phyloP scores from a whole-genome alignment of 2,888 invertebrate species.

The Polydrusus tereticollis region DNA sequence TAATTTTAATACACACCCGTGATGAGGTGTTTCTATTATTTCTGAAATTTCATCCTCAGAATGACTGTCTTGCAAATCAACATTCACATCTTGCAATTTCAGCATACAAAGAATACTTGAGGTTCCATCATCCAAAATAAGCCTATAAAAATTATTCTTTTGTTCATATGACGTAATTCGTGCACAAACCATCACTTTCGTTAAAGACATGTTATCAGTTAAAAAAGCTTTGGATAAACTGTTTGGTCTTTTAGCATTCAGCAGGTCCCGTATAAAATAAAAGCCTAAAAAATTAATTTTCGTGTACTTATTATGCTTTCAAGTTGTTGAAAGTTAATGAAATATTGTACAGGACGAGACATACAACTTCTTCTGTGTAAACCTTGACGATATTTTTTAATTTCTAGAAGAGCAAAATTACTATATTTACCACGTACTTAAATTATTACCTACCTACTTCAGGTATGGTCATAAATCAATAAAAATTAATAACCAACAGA shows the following conservation, averaged over 20 bases:
- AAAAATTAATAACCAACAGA: too few relatives aligned
- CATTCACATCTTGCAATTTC: not conserved
- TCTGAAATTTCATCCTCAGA: not conserved
- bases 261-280: constrained; percentile 1
- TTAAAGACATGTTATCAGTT: not conserved
- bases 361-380: too few relatives aligned
- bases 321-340: too few relatives aligned
- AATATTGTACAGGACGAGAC: not conserved
- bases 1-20: not conserved
- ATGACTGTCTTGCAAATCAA: not conserved
- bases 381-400: too few relatives aligned
- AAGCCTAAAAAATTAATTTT: constrained; percentile 5
- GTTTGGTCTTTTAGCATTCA: constrained; percentile 7
- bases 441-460: too few relatives aligned
- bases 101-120: constrained; percentile 16
- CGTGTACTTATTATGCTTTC: not conserved
- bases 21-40: not conserved
- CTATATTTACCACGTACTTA: too few relatives aligned
- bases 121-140: constrained; percentile 24
- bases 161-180: constrained; percentile 5
- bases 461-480: too few relatives aligned
- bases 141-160: constrained; percentile 13
- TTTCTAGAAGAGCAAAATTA: too few relatives aligned
- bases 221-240: not conserved
- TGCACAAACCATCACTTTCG: constrained; percentile 21